Percentiles rank a stretch among this genome's conserved stretches.
These are phyloP conservation scores for Homarus gammarus DNA, from an alignment of 2,888 invertebrate species.

Conservation along the genomic window DNA sequence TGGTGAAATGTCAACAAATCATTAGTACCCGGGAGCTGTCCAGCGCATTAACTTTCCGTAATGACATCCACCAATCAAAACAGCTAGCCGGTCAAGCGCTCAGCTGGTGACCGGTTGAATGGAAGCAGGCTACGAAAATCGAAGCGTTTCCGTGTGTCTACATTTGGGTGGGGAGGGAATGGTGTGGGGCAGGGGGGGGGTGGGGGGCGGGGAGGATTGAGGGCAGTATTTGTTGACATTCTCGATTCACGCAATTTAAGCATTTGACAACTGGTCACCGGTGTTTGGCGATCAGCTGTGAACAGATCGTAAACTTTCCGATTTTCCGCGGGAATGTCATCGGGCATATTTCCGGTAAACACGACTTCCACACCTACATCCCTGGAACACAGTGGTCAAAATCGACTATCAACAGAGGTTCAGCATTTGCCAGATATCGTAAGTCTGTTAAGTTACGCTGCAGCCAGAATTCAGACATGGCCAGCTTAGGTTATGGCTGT, in stretches of 20 bases:
- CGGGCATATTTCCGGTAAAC: no score
- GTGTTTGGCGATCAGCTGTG: constrained; percentile 9
- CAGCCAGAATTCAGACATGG: no score
- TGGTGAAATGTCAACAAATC: background rate
- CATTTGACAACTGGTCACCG: background rate
- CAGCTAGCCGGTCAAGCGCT: background rate
- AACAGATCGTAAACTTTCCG: background rate
- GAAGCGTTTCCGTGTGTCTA: background rate
- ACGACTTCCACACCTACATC: no score
- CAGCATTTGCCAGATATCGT: no score
- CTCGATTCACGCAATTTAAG: background rate
- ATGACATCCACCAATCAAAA: constrained; percentile 6
- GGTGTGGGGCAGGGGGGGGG: no score
- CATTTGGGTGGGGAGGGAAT: background rate
- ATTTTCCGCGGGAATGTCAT: no score
- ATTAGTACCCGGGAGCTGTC: background rate
- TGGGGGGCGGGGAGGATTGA: no score
- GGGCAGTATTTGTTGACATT: background rate
- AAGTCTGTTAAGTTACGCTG: no score
- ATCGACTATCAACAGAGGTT: no score
- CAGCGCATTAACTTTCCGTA: background rate
- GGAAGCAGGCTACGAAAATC: background rate
- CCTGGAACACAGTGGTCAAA: no score
- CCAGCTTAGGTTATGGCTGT: no score
- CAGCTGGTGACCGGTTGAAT: background rate